These are phyloP conservation scores for Apamea monoglypha DNA, from an alignment of 2,888 invertebrate species.

Conservation along the genomic window DNA sequence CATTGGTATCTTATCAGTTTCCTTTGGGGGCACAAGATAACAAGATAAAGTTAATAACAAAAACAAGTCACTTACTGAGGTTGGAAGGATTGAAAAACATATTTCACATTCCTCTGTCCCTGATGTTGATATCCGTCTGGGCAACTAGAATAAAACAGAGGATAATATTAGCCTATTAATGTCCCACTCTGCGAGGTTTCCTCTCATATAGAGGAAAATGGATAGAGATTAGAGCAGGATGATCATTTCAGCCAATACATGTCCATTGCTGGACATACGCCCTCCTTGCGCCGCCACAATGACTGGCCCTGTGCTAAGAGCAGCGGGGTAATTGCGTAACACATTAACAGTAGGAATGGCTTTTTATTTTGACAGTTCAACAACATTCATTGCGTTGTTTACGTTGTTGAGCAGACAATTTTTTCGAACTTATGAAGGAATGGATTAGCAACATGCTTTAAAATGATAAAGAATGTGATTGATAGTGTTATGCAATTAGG, in stretches of 20 bases:
- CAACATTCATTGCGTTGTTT: background rate
- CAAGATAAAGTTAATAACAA: constrained; percentile 40
- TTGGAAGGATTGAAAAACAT: constrained; percentile 95
- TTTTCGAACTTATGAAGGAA: background rate
- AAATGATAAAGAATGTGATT: background rate
- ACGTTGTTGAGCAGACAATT: background rate
- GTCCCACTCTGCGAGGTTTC: background rate
- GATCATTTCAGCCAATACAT: background rate
- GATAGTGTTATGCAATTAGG: background rate
- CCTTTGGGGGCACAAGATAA: constrained; percentile 41
- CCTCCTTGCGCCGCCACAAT: background rate
- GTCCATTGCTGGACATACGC: background rate
- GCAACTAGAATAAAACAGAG: constrained; percentile 83
- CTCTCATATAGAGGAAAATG: background rate
- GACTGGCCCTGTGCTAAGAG: background rate
- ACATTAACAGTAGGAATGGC: background rate
- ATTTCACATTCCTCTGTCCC: constrained; percentile 98
- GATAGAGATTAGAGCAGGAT: background rate
- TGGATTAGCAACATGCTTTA: background rate
- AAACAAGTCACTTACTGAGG: constrained; percentile 92
- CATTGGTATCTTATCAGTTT: constrained; percentile 47
- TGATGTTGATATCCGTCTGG: constrained; percentile 92
- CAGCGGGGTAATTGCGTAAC: background rate
- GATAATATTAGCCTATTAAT: constrained; percentile 6
- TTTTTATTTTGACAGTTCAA: background rate